A percentile compares a stretch with the other conserved stretches of the same genome.
Conservation (phyloP, 2,888 invertebrate species). For the Litoditis marina region DNA sequence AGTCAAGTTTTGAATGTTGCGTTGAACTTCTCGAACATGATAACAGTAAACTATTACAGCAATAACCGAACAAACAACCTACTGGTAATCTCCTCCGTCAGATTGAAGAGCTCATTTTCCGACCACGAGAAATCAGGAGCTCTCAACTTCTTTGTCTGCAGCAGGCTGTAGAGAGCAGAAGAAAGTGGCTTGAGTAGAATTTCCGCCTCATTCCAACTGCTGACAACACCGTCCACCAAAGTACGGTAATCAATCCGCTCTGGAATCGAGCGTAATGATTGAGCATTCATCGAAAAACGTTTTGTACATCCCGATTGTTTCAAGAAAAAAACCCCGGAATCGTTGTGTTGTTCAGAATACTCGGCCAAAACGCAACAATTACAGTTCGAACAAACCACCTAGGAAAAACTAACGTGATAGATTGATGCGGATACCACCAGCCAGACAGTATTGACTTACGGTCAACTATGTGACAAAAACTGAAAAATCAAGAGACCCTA, state of each 20-base stretch:
- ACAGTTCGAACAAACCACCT: too few relatives aligned
- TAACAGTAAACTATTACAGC: too few relatives aligned
- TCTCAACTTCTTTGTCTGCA: not conserved
- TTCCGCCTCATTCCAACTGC: not conserved
- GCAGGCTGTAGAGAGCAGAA: not conserved
- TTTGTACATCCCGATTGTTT: not conserved
- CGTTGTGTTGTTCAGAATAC: too few relatives aligned
- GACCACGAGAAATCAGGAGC: not conserved
- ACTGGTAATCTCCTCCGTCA: slow-evolving; percentile 24
- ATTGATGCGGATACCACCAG: too few relatives aligned
- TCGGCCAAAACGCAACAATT: too few relatives aligned
- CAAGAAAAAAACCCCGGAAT: slow-evolving; percentile 2
- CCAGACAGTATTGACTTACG: too few relatives aligned
- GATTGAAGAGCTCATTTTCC: slow-evolving; percentile 11
- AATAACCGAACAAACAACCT: too few relatives aligned
- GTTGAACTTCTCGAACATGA: too few relatives aligned
- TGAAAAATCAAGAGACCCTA: too few relatives aligned
- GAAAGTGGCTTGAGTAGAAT: slow-evolving; percentile 1
- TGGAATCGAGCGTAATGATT: slow-evolving; percentile 10
- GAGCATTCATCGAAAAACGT: slow-evolving; percentile 1
- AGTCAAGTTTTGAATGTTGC: too few relatives aligned
- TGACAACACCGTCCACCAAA: slow-evolving; percentile 2
- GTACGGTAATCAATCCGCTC: not conserved
- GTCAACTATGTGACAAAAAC: too few relatives aligned
- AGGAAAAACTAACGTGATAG: too few relatives aligned